Percentiles rank a stretch among this genome's conserved stretches.
phyloP scores from a whole-genome alignment of 2,113 vertebrate species.

The Nothobranchius kuhntae region DNA sequence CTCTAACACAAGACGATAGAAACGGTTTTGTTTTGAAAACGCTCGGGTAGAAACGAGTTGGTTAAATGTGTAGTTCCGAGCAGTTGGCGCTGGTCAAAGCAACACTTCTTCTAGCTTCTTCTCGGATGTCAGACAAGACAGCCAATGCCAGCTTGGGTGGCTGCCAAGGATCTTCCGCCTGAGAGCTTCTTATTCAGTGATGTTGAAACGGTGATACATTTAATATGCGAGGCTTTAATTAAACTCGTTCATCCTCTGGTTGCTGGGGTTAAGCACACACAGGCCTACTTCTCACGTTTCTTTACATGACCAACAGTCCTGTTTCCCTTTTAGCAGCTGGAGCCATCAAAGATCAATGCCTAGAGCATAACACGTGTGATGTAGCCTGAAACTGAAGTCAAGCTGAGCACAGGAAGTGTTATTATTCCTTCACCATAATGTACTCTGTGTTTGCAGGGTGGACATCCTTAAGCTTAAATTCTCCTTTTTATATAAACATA shows the following conservation, averaged over 20 bases:
- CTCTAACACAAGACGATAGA: neutral
- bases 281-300: constrained; percentile 9
- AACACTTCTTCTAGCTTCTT: constrained; percentile 24
- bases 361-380: too few species aligned
- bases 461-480: too few species aligned
- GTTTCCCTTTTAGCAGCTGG: too few species aligned
- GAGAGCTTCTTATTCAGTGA: neutral
- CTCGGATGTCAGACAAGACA: constrained; percentile 38
- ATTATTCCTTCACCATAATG: too few species aligned
- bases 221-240: neutral
- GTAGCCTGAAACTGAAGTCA: too few species aligned
- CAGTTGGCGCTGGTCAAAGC: constrained; percentile 16
- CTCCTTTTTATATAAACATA: neutral
- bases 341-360: too few species aligned
- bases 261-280: neutral
- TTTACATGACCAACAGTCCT: too few species aligned
- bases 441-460: too few species aligned
- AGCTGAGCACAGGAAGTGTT: too few species aligned
- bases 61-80: neutral
- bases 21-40: neutral
- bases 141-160: constrained; percentile 36
- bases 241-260: neutral
- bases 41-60: neutral
- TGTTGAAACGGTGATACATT: constrained; percentile 8
- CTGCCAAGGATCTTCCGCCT: constrained; percentile 26